Evolutionary conservation across 2,797 vertebrate genomes (phyloP).

Genomic region (Eulemur albifrons): DNA sequence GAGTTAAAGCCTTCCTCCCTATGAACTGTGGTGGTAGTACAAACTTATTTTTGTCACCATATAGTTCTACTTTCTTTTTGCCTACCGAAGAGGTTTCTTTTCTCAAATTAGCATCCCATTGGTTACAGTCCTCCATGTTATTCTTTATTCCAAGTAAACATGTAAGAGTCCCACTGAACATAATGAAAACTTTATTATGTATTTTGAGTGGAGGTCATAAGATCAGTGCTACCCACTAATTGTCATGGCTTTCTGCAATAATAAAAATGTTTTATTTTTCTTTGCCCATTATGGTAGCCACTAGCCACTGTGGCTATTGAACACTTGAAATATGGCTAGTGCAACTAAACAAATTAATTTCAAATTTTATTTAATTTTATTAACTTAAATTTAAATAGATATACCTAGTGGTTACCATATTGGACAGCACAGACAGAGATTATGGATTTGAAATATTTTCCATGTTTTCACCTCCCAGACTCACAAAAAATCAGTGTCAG

Average conservation of each 20-base stretch:
- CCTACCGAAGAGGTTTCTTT: not conserved
- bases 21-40: not conserved
- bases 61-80: not conserved
- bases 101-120: not conserved
- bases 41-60: not conserved
- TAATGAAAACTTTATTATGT: not conserved
- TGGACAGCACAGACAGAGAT: not conserved
- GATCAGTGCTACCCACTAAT: not conserved
- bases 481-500: not conserved
- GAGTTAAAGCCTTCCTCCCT: not conserved
- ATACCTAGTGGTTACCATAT: not conserved
- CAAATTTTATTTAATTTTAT: not conserved
- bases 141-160: not conserved
- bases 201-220: not conserved
- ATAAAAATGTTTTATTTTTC: not conserved
- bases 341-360: not conserved
- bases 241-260: not conserved
- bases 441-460: not conserved
- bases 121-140: not conserved
- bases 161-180: not conserved
- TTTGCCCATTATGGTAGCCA: not conserved
- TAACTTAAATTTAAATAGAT: not conserved
- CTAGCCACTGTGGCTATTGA: not conserved
- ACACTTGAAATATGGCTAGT: not conserved
- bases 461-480: not conserved